Conservation (phyloP, 2,888 invertebrate genomes). For the Dendrolimus pini region DNA sequence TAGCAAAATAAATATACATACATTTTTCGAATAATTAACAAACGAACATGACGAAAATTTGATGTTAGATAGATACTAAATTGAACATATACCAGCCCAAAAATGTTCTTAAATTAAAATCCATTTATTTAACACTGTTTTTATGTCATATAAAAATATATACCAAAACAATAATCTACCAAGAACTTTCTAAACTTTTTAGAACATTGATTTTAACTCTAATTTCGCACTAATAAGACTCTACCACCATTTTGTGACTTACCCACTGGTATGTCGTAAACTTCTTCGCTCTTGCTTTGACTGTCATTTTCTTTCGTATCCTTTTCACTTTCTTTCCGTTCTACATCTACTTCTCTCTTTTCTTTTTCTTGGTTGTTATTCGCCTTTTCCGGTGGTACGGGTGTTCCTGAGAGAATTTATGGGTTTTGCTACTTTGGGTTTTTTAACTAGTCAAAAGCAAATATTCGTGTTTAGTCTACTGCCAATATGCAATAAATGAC, state of each 20-base stretch:
- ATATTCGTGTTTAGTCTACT: too few species aligned
- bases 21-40: too few species aligned
- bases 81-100: too few species aligned
- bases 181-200: background rate
- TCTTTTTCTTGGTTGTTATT: constrained; percentile 52
- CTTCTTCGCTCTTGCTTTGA: constrained; percentile 50
- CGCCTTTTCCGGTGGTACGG: constrained; percentile 42
- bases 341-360: constrained; percentile 44
- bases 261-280: constrained; percentile 70
- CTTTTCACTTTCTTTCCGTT: constrained; percentile 40
- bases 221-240: background rate
- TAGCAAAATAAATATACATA: too few species aligned
- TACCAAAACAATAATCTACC: background rate
- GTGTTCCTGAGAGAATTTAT: constrained; percentile 56
- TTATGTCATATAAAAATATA: background rate
- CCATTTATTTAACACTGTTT: background rate
- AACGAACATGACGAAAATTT: too few species aligned
- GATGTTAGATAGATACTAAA: too few species aligned
- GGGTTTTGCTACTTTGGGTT: constrained; percentile 27
- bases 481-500: too few species aligned
- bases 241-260: constrained; percentile 28
- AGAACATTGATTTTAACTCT: background rate
- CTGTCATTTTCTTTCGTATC: constrained; percentile 39
- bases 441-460: too few species aligned
- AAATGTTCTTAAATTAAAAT: too few species aligned